These are phyloP conservation scores for Indicator indicator DNA, from an alignment of 2,113 vertebrate genomes.

Conservation along the genomic window DNA sequence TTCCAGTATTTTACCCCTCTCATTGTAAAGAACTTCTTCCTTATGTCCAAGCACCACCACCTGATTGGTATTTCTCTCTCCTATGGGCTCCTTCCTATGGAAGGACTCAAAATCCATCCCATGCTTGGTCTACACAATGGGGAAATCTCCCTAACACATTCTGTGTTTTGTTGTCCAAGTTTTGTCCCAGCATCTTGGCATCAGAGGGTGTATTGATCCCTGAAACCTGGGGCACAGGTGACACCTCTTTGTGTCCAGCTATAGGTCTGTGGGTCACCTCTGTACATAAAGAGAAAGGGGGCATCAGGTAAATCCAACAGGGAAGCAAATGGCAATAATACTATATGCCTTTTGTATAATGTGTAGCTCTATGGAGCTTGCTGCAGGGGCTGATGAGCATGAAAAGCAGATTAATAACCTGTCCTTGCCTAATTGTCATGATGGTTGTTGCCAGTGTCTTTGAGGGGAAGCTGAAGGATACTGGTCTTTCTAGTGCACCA, in stretches of 20 bases:
- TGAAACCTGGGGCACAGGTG: not conserved
- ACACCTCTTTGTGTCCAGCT: not conserved
- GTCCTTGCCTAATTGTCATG: not conserved
- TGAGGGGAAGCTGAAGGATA: not conserved
- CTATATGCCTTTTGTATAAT: accelerated
- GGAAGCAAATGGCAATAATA: not conserved
- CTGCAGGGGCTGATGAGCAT: not conserved
- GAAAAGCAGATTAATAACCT: not conserved
- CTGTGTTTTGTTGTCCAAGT: not conserved
- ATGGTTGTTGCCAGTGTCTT: not conserved
- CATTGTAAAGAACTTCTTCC: not conserved
- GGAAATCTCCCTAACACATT: not conserved
- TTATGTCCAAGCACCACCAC: not conserved
- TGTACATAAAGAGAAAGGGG: not conserved
- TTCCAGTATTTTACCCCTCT: too few relatives aligned
- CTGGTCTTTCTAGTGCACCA: not conserved
- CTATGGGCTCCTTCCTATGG: not conserved
- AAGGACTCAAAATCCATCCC: not conserved
- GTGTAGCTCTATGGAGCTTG: accelerated
- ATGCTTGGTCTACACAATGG: accelerated
- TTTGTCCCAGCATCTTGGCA: not conserved
- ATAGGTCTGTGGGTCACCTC: not conserved
- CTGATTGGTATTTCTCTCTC: accelerated
- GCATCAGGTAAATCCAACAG: not conserved
- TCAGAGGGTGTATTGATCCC: not conserved